Conservation (phyloP, 2,888 invertebrate genomes). For the Chelonus formosanus region DNA sequence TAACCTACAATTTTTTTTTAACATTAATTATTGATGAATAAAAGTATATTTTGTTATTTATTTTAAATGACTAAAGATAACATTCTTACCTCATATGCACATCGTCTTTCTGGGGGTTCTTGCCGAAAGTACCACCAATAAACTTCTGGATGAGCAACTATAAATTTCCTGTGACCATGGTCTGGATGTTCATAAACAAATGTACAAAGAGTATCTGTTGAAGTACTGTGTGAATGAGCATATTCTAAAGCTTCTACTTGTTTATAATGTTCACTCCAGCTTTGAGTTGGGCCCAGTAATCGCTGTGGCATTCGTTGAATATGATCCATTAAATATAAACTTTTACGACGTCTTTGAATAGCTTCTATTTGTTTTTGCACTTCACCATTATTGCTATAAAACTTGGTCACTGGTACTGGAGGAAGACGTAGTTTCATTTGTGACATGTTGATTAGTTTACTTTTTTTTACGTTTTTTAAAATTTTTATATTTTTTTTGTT, state of each 20-base stretch:
- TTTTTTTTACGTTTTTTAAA: not conserved
- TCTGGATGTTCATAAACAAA: constrained; percentile 62
- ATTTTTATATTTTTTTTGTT: not conserved
- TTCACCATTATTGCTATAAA: constrained; percentile 5
- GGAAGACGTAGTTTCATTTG: constrained; percentile 5
- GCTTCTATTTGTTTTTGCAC: constrained; percentile 16
- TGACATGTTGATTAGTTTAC: constrained; percentile 5
- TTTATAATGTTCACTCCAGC: constrained; percentile 61
- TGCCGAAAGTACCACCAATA: constrained; percentile 62
- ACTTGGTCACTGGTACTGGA: constrained; percentile 12
- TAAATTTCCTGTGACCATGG: constrained; percentile 58
- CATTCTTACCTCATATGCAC: constrained; percentile 63
- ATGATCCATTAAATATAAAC: not conserved
- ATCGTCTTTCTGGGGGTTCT: constrained; percentile 51
- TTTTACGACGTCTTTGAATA: constrained; percentile 10
- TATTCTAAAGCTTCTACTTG: constrained; percentile 61
- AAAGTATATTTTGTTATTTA: not conserved
- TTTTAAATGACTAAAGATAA: not conserved
- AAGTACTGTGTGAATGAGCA: constrained; percentile 46
- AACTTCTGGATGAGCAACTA: constrained; percentile 64
- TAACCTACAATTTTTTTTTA: constrained; percentile 52
- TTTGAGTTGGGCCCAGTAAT: constrained; percentile 57
- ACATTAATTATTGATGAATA: not conserved
- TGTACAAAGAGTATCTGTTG: constrained; percentile 54
- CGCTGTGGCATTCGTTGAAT: constrained; percentile 43